Base-by-base conservation (phyloP, 2,888 invertebrate species). In the Melikaiella ostensackeni region DNA sequence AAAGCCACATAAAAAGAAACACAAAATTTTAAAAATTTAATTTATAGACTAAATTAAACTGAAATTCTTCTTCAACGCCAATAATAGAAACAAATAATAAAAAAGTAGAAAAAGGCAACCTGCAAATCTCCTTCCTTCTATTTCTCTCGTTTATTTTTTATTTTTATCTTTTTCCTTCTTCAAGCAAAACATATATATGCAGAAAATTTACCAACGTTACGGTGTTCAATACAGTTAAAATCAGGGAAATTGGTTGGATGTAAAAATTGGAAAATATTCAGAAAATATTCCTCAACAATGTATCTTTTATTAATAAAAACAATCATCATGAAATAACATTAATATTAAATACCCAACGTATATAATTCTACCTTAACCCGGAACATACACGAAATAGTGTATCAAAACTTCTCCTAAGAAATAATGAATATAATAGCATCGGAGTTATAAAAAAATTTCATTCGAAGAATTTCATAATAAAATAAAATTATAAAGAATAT, bases 261-360 rank as follows among this genome's bases (percentile, higher is more conserved):
- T 8, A 24, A 27, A 50, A 70, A n/a, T 30, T 3, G 4, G 33
- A 46, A 42, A 70, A 50, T n/a, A 5, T 46, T 50, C 30, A 24
- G 83, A 86, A 86, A 86, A 85, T 86, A 89, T 87, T 88, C 89
- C 89, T 88, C 86, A 89, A 89, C 87, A 89, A 82, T 88, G 86
- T 88, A 70, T 33, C 70, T 70, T 87, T 87, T 86, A 86, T 86
- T 86, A 82, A 84, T 88, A 81, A 85, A 83, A 70, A 70, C 50
- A 70, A 70, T 30, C 11, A 30, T 70, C 50, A 70, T 66, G 46
- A 66, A 46, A 46, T 66, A 66, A 66, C 70, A 27, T 33, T 30
- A 70, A 46, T 50, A 50, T 50, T 27, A n/a, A 70, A 70, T 70
- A 19, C 70, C 70, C 70, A 46, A 70, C 24, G 50, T 70, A 70